Conservation (phyloP, 1,140 invertebrate genomes). For the Drosophila jambulina region DNA sequence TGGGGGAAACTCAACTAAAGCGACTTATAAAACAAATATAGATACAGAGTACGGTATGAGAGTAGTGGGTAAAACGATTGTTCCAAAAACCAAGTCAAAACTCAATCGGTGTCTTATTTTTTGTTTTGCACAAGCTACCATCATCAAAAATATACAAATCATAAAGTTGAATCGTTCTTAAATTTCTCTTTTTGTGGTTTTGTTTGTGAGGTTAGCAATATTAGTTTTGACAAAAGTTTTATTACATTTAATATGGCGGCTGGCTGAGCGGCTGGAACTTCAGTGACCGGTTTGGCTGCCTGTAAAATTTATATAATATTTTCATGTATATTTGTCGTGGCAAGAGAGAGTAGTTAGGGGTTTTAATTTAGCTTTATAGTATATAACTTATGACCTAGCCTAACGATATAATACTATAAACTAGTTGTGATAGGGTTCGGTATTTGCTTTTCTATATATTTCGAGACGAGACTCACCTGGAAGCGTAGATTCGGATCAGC, state of each 20-base stretch:
- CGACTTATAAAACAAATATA: constrained; percentile 44
- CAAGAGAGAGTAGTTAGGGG: constrained; percentile 6
- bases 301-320: constrained; percentile 86
- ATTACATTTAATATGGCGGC: constrained; percentile 85
- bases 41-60: constrained; percentile 37
- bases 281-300: constrained; percentile 88
- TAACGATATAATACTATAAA: constrained; percentile 4
- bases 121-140: constrained; percentile 67
- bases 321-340: constrained; percentile 59
- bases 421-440: neutral
- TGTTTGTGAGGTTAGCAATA: constrained; percentile 60
- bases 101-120: constrained; percentile 56
- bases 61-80: constrained; percentile 40
- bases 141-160: constrained; percentile 60
- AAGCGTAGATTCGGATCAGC: constrained; percentile 95
- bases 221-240: constrained; percentile 76
- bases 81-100: constrained; percentile 74
- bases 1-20: constrained; percentile 41
- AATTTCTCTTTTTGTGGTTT: constrained; percentile 46
- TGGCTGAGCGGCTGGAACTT: constrained; percentile 87
- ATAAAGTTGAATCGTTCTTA: constrained; percentile 54
- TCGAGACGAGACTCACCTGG: constrained; percentile 86
- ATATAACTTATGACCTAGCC: constrained; percentile 27
- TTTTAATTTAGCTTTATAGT: constrained; percentile 46
- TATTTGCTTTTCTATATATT: neutral